Evolutionary conservation across 2,797 vertebrate genomes (phyloP).

Genomic region (Cyprinodon diabolis): DNA sequence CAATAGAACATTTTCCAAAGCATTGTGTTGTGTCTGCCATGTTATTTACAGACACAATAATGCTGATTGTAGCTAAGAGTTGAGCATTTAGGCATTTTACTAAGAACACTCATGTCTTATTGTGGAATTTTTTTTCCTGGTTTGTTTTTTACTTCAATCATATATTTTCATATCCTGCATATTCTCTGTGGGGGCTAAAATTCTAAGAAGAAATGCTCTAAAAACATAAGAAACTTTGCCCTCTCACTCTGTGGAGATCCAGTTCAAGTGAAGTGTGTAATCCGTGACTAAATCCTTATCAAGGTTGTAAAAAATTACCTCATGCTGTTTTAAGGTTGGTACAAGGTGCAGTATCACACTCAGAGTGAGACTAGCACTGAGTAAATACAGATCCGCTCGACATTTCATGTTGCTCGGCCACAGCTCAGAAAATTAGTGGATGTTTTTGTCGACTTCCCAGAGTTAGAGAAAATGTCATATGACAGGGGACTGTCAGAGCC

Average conservation of each 20-base stretch:
- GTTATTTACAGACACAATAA: conserved; percentile 32
- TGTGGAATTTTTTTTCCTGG: conserved; percentile 13
- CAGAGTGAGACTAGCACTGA: conserved; percentile 11
- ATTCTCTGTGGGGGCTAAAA: conserved; percentile 2
- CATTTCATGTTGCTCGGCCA: conserved; percentile 7
- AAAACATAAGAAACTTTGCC: conserved; percentile 45
- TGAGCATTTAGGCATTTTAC: too few species aligned
- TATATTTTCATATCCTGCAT: conserved; percentile 28
- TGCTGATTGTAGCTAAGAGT: conserved; percentile 11
- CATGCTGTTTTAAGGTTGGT: conserved; percentile 47
- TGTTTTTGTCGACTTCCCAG: conserved; percentile 27
- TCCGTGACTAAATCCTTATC: conserved; percentile 73
- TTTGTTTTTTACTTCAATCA: conserved; percentile 42
- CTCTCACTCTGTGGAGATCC: conserved; percentile 28
- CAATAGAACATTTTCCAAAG: conserved; percentile 12
- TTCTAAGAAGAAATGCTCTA: conserved; percentile 2
- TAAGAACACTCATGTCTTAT: neutral
- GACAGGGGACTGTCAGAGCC: conserved; percentile 24
- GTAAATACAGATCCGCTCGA: neutral
- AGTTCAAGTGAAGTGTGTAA: conserved; percentile 57
- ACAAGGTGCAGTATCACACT: conserved; percentile 23
- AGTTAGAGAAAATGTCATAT: conserved; percentile 53
- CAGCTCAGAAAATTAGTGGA: conserved; percentile 5
- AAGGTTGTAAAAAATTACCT: conserved; percentile 71
- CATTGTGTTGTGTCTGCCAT: conserved; percentile 1